These are phyloP conservation scores for Pseudococcus jackbeardsleyi DNA, from an alignment of 2,888 invertebrate genomes.

Conservation along the genomic window DNA sequence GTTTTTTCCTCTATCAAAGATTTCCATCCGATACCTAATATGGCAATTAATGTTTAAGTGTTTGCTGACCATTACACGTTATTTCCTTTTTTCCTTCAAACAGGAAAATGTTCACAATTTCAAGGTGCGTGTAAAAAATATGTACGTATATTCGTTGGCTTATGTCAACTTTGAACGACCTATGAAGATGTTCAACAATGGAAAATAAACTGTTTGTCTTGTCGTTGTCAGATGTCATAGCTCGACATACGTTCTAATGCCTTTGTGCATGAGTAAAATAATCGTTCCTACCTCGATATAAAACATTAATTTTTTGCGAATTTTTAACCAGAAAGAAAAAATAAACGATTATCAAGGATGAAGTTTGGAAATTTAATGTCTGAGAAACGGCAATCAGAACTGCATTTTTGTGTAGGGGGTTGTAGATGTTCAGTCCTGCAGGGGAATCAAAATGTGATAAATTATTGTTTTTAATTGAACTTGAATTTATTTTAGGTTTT, in stretches of 20 bases:
- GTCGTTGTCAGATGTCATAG: neutral
- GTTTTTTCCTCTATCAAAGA: neutral
- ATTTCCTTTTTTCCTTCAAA: neutral
- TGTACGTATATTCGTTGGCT: neutral
- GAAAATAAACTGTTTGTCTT: neutral
- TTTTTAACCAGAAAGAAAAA: neutral
- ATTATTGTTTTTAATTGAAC: too few relatives aligned
- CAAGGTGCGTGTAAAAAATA: neutral
- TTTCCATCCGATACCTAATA: neutral
- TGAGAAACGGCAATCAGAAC: neutral
- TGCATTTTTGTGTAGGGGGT: neutral
- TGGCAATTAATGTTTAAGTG: neutral
- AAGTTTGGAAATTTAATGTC: neutral
- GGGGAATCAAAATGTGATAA: too few relatives aligned
- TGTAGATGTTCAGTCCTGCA: neutral
- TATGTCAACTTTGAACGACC: neutral
- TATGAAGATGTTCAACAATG: neutral
- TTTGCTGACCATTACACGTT: neutral
- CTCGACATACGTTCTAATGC: neutral
- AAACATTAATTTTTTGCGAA: neutral
- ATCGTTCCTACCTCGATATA: neutral
- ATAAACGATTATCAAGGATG: neutral
- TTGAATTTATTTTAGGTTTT: too few relatives aligned
- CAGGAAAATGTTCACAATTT: neutral
- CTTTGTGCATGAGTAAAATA: neutral